Evolutionary conservation across 2,797 vertebrate species (phyloP).

Genomic region (Fistularia commersonii): DNA sequence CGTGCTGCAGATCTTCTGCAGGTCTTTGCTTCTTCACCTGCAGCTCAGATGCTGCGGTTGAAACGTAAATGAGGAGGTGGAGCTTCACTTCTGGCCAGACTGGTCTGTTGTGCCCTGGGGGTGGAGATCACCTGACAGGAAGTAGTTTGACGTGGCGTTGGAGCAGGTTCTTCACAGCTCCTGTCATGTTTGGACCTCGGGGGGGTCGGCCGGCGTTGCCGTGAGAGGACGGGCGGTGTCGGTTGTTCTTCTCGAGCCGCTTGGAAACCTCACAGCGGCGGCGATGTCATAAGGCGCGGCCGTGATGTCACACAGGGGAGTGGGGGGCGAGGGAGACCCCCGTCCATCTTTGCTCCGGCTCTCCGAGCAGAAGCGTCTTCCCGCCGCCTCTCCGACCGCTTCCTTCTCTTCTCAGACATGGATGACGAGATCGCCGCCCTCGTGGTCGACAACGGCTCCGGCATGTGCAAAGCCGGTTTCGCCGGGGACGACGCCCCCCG

Average conservation of each 20-base stretch:
- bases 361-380: too few species aligned
- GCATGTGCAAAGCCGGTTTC: constrained; percentile 87
- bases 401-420: constrained; percentile 41
- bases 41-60: too few species aligned
- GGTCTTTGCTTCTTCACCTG: too few species aligned
- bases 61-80: too few species aligned
- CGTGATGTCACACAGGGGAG: too few species aligned
- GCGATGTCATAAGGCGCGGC: neutral
- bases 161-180: neutral
- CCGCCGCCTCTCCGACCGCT: neutral
- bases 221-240: too few species aligned
- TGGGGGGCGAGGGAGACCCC: too few species aligned
- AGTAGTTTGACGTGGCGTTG: neutral
- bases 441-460: constrained; percentile 89
- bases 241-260: neutral
- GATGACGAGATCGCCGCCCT: constrained; percentile 86
- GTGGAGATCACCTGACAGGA: neutral
- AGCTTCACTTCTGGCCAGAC: too few species aligned
- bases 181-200: neutral
- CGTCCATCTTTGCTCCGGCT: too few species aligned
- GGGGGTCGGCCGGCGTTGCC: too few species aligned
- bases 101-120: neutral
- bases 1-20: too few species aligned
- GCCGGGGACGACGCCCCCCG: constrained; percentile 87
- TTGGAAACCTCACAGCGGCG: neutral